phyloP scores from a whole-genome alignment of 2,797 vertebrate genomes.

The Heliangelus exortis region DNA sequence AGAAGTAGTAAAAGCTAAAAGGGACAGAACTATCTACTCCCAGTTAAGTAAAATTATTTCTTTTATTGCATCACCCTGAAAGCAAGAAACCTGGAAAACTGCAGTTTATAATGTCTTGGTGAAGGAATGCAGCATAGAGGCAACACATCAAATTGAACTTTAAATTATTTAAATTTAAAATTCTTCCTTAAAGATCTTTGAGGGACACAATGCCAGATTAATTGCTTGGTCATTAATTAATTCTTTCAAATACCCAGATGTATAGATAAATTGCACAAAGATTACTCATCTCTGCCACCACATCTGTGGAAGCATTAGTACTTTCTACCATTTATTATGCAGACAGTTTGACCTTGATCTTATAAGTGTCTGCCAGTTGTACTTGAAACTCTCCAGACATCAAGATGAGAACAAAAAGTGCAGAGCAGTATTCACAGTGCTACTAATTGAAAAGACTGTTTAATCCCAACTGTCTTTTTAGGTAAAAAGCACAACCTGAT shows the following conservation, averaged over 20 bases:
- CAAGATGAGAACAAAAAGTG: slow-evolving; percentile 34
- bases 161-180: no score
- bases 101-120: background rate
- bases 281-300: background rate
- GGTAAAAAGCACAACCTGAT: background rate
- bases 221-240: background rate
- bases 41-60: background rate
- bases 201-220: background rate
- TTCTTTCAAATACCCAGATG: background rate
- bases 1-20: background rate
- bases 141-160: background rate
- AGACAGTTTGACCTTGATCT: slow-evolving; percentile 64
- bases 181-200: background rate
- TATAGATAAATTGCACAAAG: background rate
- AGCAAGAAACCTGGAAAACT: background rate
- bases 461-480: slow-evolving; percentile 49
- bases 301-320: slow-evolving; percentile 38
- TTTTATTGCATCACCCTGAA: background rate
- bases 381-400: slow-evolving; percentile 30
- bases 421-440: slow-evolving; percentile 26
- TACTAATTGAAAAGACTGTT: slow-evolving; percentile 24
- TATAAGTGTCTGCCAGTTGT: slow-evolving; percentile 21
- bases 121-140: background rate
- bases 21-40: background rate
- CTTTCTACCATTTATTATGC: slow-evolving; percentile 28